phyloP scores from a whole-genome alignment of 2,797 vertebrate genomes.

The Xenentodon cancila region DNA sequence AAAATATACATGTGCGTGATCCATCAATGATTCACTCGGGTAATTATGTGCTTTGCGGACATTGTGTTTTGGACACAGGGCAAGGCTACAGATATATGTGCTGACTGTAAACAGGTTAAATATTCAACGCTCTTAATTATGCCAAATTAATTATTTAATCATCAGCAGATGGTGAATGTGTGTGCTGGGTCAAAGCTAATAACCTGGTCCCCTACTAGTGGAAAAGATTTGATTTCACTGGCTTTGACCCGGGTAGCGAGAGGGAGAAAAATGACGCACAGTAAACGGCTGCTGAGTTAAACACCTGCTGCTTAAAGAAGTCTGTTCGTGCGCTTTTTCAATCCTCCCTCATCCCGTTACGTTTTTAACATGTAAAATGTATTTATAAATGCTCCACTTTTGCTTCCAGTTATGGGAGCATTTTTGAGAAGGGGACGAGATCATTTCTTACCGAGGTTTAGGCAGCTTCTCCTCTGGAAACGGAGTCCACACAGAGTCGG shows the following conservation, averaged over 20 bases:
- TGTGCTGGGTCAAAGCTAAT: conserved; percentile 63
- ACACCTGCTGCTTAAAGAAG: conserved; percentile 15
- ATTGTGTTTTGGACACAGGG: conserved; percentile 59
- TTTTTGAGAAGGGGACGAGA: background rate
- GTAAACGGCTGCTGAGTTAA: conserved; percentile 35
- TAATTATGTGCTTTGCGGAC: conserved; percentile 67
- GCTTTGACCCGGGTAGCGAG: conserved; percentile 46
- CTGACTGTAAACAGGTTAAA: conserved; percentile 73
- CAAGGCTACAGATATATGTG: conserved; percentile 49
- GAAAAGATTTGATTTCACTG: conserved; percentile 59
- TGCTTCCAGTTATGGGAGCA: background rate
- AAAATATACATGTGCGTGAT: conserved; percentile 76
- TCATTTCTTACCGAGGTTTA: conserved; percentile 88
- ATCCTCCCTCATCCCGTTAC: too few species aligned
- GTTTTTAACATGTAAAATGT: background rate
- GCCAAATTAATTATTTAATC: conserved; percentile 78
- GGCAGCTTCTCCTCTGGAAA: conserved; percentile 96
- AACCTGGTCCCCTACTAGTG: conserved; percentile 43
- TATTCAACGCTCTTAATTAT: conserved; percentile 80
- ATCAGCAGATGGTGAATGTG: conserved; percentile 72
- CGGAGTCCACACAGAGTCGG: conserved; percentile 98
- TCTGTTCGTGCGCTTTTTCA: background rate
- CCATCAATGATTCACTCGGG: conserved; percentile 74
- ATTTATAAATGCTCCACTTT: background rate
- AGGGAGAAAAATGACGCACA: conserved; percentile 26